phyloP scores from a whole-genome alignment of 2,888 invertebrate species.

The Chelonus formosanus region DNA sequence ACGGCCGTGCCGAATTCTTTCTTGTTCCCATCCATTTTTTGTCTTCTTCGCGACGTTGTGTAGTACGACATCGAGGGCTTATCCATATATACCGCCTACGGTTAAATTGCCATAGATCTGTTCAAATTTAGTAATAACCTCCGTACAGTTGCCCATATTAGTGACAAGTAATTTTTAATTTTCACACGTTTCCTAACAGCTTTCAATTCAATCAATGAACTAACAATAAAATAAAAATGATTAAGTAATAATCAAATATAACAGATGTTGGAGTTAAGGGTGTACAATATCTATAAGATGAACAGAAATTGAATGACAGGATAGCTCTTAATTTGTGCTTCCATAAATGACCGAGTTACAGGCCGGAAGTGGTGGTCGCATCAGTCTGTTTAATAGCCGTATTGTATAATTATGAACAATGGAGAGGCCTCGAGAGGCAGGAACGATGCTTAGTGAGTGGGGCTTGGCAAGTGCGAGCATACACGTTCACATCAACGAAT shows the following conservation, averaged over 20 bases:
- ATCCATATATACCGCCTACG: conserved; percentile 16
- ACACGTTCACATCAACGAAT: conserved; percentile 23
- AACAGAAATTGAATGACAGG: conserved; percentile 20
- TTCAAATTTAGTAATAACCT: conserved; percentile 5
- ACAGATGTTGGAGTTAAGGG: not conserved
- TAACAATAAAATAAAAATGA: too few species aligned
- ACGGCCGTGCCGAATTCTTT: conserved; percentile 53
- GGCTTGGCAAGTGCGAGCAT: conserved; percentile 45
- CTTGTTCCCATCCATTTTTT: conserved; percentile 31
- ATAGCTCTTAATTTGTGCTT: conserved; percentile 45
- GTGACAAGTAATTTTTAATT: too few species aligned
- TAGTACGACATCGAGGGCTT: conserved; percentile 3
- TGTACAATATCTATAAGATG: not conserved
- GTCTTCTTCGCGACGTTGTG: conserved; percentile 21
- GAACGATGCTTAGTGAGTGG: conserved; percentile 31
- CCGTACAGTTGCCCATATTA: too few species aligned
- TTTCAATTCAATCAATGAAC: too few species aligned
- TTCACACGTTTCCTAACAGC: too few species aligned
- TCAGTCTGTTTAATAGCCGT: conserved; percentile 66
- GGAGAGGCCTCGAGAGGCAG: conserved; percentile 40
- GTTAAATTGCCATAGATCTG: conserved; percentile 19
- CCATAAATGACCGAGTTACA: conserved; percentile 57
- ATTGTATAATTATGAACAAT: conserved; percentile 66
- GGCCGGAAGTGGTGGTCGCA: conserved; percentile 63
- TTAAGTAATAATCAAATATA: too few species aligned